Evolutionary conservation across 2,888 invertebrate genomes (phyloP).

Genomic region (Sabellastarte sp.): DNA sequence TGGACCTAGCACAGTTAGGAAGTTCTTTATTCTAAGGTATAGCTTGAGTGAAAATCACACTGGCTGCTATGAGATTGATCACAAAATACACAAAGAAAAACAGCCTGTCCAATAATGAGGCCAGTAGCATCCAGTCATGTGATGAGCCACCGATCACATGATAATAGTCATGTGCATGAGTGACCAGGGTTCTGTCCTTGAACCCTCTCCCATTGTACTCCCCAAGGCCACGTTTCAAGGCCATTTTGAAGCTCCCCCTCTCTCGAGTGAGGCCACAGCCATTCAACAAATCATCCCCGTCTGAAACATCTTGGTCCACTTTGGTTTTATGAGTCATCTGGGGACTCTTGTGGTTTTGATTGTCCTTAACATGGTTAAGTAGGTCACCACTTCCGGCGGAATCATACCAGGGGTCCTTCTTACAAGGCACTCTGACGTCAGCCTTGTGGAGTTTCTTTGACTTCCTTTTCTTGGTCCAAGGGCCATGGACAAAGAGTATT

Average conservation of each 20-base stretch:
- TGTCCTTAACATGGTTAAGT: too few species aligned
- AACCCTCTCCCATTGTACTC: too few species aligned
- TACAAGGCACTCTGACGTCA: too few species aligned
- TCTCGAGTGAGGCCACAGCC: neutral
- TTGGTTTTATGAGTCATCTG: too few species aligned
- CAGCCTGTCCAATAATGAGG: neutral
- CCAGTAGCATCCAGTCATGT: constrained; percentile 3
- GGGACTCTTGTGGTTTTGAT: too few species aligned
- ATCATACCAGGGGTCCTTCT: too few species aligned
- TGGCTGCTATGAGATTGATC: neutral
- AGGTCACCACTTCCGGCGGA: too few species aligned
- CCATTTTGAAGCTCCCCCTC: neutral
- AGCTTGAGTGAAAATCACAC: neutral
- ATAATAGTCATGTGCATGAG: neutral
- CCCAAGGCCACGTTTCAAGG: neutral
- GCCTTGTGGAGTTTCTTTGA: too few species aligned
- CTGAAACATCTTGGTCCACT: neutral
- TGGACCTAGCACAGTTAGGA: too few species aligned
- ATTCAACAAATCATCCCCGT: neutral
- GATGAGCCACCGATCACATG: neutral
- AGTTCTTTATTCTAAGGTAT: too few species aligned
- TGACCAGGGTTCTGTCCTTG: neutral
- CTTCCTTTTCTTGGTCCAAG: too few species aligned
- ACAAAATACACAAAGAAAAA: constrained; percentile 1
- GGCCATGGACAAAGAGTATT: too few species aligned